Base-by-base conservation (phyloP, 2,113 vertebrate genomes). In the Rynchops niger region DNA sequence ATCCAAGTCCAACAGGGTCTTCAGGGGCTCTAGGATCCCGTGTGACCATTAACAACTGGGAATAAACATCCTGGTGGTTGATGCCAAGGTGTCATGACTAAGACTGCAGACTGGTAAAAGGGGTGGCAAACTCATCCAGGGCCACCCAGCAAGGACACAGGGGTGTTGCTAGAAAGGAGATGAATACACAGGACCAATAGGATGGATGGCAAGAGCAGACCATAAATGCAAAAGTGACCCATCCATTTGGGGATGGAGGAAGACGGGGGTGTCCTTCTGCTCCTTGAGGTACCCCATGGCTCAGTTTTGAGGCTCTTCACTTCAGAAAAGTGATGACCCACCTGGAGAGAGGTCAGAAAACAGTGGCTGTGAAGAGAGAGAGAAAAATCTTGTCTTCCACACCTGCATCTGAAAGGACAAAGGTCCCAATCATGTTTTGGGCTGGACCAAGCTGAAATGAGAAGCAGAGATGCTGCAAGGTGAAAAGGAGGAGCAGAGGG, bases 151-250 rank as follows among this genome's bases (percentile, higher is more conserved):
- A 59, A 78, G 29, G 72, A 32, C 43, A 66, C 0, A 0, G 47
- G 66, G 22, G 10, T 55, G 26, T 40, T 25, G 30, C 34, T 42
- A 15, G 23, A 70, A 34, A 49, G 6, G 18, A 72, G 45, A 53
- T 0, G 0, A 49, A 23, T 29, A n/a, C 4, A 2, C 15, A 38
- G 9, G 12, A 38, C 9, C 13, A n/a, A 7, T 5, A 58, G 50
- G 50, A 34, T 15, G 56, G 73, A 29, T 18, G 42, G 43, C 22
- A 59, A 52, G 32, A 50, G 12, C 18, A 77, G 36, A 32, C 8
- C 15, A 34, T 43, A 14, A 72, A 61, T 45, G 23, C 70, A 36
- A 11, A 63, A 34, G 6, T 10, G 8, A n/a, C 34, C 14, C 16
- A 36, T 61, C 22, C 22, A 14, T 34, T 3, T 38, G 43, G 50